Conservation (phyloP, 1,140 invertebrate species). For the Matsumurasca onukii region DNA sequence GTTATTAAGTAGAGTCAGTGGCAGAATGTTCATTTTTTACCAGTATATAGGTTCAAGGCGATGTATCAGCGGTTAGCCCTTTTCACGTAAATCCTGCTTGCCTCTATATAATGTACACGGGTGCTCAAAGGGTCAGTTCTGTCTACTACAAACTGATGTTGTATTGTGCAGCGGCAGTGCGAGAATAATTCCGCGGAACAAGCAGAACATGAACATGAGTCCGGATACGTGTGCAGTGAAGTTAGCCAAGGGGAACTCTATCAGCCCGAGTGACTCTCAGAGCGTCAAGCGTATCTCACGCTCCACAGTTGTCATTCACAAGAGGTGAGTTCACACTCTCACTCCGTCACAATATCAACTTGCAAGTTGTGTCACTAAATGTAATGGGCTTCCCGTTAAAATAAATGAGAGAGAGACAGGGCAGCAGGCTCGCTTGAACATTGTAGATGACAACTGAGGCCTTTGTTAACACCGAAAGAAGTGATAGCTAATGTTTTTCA, state of each 20-base stretch:
- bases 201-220: constrained; percentile 6
- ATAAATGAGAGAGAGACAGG: no score
- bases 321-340: background rate
- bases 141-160: background rate
- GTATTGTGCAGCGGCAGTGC: constrained; percentile 1
- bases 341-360: no score
- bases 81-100: no score
- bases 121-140: background rate
- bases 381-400: no score
- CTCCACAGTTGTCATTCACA: constrained; percentile 9
- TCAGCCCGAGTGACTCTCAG: background rate
- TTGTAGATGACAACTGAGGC: no score
- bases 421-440: no score
- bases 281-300: constrained; percentile 19
- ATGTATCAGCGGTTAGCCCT: background rate
- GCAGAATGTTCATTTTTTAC: background rate
- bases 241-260: background rate
- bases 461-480: no score
- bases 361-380: no score
- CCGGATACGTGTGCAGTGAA: constrained; percentile 6
- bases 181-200: background rate
- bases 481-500: no score
- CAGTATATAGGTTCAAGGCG: background rate
- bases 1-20: background rate
- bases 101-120: background rate